Evolutionary conservation across 2,797 vertebrate genomes (phyloP).

Genomic region (Prunella strophiata): DNA sequence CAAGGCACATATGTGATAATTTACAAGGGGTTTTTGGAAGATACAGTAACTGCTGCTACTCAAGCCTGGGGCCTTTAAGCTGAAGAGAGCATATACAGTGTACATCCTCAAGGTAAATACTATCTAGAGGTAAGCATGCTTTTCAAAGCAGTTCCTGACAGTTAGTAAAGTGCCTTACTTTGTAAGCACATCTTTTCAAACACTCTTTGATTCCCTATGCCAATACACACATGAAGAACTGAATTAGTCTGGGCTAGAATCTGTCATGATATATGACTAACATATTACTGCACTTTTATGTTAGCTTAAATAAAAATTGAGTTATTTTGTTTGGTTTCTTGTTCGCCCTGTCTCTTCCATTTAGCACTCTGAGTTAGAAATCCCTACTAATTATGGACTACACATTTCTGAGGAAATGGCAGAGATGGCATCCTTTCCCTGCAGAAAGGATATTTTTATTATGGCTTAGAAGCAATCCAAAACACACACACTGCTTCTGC

Average conservation of each 20-base stretch:
- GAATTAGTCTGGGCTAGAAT: not conserved
- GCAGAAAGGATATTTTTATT: slow-evolving; percentile 37
- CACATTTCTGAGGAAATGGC: slow-evolving; percentile 3
- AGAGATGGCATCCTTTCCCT: slow-evolving; percentile 28
- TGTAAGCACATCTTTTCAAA: slow-evolving; percentile 46
- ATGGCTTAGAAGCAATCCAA: slow-evolving; percentile 38
- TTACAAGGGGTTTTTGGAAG: slow-evolving; percentile 75
- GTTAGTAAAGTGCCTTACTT: slow-evolving; percentile 80
- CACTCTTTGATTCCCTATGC: slow-evolving; percentile 16
- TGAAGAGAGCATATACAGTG: slow-evolving; percentile 78
- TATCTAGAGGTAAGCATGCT: slow-evolving; percentile 69
- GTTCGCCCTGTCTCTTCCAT: not conserved
- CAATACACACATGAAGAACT: slow-evolving; percentile 1
- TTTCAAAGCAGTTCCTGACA: slow-evolving; percentile 72
- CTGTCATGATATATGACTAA: not conserved
- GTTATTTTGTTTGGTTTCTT: slow-evolving; percentile 15
- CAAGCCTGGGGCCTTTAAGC: slow-evolving; percentile 76
- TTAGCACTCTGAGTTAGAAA: slow-evolving; percentile 2
- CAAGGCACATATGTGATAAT: slow-evolving; percentile 79
- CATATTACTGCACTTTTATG: not conserved
- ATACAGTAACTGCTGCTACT: slow-evolving; percentile 23
- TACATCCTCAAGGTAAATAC: slow-evolving; percentile 82
- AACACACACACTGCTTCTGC: not conserved
- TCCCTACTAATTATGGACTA: slow-evolving; percentile 9
- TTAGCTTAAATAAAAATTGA: slow-evolving; percentile 20